Conservation (phyloP, 2,888 invertebrate genomes). For the Macrosiphum euphorbiae region DNA sequence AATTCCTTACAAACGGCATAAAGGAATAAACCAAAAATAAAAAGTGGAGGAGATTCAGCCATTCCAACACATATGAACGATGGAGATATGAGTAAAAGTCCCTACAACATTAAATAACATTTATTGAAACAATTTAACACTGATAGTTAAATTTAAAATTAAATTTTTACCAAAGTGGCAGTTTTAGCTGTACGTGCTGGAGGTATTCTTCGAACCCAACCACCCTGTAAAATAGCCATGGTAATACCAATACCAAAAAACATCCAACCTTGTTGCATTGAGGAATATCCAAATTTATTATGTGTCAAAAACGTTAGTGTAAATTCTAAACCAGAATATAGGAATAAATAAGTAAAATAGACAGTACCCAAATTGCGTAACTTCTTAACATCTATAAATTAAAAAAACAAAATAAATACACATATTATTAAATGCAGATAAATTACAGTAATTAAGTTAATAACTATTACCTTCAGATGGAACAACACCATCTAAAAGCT, state of each 20-base stretch:
- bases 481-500: constrained; percentile 78
- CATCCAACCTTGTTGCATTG: constrained; percentile 98
- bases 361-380: constrained; percentile 80
- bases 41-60: constrained; percentile 74
- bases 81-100: constrained; percentile 87
- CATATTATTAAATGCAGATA: background rate
- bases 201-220: constrained; percentile 85
- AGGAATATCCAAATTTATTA: constrained; percentile 88
- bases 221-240: constrained; percentile 93
- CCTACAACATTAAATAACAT: constrained; percentile 70
- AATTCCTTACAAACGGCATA: constrained; percentile 88
- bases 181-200: constrained; percentile 79
- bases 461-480: constrained; percentile 68
- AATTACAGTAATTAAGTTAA: constrained; percentile 9
- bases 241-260: constrained; percentile 92
- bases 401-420: background rate
- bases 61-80: constrained; percentile 88
- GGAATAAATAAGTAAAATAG: constrained; percentile 86
- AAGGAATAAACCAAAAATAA: constrained; percentile 87
- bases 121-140: background rate
- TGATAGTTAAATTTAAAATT: constrained; percentile 28
- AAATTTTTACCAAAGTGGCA: constrained; percentile 74
- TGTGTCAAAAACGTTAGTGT: constrained; percentile 97
- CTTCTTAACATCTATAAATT: constrained; percentile 75
- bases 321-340: constrained; percentile 93